These are phyloP conservation scores for Quadroppia sp. DNA, from an alignment of 2,888 invertebrate genomes.

Conservation along the genomic window DNA sequence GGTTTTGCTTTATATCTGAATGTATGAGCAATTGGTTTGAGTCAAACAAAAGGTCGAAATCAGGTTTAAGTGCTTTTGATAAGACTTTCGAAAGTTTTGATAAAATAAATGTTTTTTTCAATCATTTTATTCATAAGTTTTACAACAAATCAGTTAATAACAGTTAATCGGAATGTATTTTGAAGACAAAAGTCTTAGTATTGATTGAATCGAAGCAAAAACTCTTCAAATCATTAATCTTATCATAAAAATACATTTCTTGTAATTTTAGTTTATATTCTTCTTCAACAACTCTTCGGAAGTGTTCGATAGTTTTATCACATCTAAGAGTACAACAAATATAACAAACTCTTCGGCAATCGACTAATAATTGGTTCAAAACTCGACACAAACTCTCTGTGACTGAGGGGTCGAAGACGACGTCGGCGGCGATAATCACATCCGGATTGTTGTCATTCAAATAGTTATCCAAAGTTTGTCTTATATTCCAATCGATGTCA, in stretches of 20 bases:
- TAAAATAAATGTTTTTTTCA: neutral
- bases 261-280: conserved; percentile 10
- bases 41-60: neutral
- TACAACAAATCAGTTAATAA: neutral
- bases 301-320: neutral
- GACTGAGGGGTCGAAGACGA: neutral
- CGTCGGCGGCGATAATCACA: conserved; percentile 23
- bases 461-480: neutral
- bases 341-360: conserved; percentile 26
- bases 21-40: neutral
- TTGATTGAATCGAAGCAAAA: conserved; percentile 29
- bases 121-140: neutral
- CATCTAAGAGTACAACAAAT: conserved; percentile 15
- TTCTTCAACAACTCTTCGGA: neutral
- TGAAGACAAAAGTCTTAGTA: neutral
- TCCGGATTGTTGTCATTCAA: conserved; percentile 22
- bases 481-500: conserved; percentile 8
- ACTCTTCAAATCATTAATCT: neutral
- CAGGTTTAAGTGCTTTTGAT: neutral
- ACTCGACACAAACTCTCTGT: conserved; percentile 7
- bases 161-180: neutral
- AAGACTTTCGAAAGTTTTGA: neutral
- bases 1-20: no score
- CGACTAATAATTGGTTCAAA: conserved; percentile 2
- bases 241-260: neutral